Conservation (phyloP, 2,888 invertebrate genomes). For the Pheosia tremula region DNA sequence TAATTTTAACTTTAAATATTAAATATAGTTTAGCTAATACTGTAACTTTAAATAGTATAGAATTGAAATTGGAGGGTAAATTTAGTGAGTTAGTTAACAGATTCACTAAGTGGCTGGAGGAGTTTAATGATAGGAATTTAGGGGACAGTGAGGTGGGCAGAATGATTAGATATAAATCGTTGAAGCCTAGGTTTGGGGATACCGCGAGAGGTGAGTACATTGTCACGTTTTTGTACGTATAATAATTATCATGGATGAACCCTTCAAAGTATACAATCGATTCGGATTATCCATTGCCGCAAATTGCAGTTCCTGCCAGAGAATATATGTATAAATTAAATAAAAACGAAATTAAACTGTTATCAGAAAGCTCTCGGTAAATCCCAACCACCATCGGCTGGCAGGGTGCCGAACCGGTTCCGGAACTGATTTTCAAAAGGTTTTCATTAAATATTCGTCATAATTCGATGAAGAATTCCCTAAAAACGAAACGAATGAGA, state of each 20-base stretch:
- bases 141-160: constrained; percentile 60
- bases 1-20: constrained; percentile 22
- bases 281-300: no score
- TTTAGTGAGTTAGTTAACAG: constrained; percentile 46
- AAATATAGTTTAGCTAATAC: constrained; percentile 16
- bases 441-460: no score
- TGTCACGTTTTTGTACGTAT: not conserved
- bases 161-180: constrained; percentile 58
- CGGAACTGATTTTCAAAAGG: no score
- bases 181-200: constrained; percentile 54
- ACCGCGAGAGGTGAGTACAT: constrained; percentile 31
- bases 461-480: no score
- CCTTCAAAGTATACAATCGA: no score
- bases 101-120: constrained; percentile 52
- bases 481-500: no score
- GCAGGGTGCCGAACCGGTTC: no score
- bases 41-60: constrained; percentile 36
- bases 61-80: constrained; percentile 51
- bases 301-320: no score
- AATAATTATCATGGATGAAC: not conserved
- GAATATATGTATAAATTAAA: no score
- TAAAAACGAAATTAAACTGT: no score
- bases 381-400: no score
- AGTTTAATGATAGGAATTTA: constrained; percentile 64
- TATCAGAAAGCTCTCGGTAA: no score